These are phyloP conservation scores for Aphelocoma californica DNA, from an alignment of 2,797 vertebrate genomes.

Conservation along the genomic window DNA sequence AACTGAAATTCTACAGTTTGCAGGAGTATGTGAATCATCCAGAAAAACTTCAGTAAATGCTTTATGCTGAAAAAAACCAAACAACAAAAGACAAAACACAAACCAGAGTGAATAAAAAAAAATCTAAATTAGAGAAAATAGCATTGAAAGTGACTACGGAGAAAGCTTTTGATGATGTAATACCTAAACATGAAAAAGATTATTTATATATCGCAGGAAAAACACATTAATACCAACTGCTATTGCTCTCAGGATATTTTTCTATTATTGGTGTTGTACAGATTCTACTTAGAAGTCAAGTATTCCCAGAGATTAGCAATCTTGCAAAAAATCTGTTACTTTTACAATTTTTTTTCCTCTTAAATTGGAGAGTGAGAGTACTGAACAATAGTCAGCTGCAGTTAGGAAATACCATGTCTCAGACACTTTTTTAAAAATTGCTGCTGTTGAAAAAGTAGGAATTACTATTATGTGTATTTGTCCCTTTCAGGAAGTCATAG, in stretches of 20 bases:
- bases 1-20: constrained; percentile 86
- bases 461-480: not conserved
- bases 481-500: not conserved
- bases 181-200: not conserved
- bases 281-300: not conserved
- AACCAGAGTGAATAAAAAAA: not conserved
- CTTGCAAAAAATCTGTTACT: not conserved
- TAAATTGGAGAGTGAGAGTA: not conserved
- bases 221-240: not conserved
- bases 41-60: constrained; percentile 97
- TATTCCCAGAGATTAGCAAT: not conserved
- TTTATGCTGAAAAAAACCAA: constrained; percentile 83
- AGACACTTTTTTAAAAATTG: not conserved
- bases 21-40: constrained; percentile 89
- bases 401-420: not conserved
- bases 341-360: not conserved
- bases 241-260: not conserved
- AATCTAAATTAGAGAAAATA: not conserved
- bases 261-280: not conserved
- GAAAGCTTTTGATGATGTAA: not conserved
- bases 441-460: not conserved
- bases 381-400: not conserved
- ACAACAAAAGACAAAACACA: not conserved
- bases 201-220: not conserved
- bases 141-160: not conserved